Base-by-base conservation (phyloP, 2,797 vertebrate species). In the Artibeus jamaicensis region DNA sequence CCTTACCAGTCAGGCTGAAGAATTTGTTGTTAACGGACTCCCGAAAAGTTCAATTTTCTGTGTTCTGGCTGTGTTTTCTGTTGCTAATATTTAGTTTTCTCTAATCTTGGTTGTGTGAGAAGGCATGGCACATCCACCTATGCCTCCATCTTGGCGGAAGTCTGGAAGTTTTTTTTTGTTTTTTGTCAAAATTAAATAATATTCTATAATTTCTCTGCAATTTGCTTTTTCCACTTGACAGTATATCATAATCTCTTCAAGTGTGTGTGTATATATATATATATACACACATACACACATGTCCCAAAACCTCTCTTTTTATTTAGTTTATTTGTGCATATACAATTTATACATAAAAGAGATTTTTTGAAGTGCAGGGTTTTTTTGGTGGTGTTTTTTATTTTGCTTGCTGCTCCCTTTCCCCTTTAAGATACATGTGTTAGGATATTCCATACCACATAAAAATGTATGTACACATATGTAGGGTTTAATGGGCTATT, bases 191-290 rank as follows among this genome's bases (percentile, higher is more conserved):
- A 76, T 81, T 22, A 34, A 85, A 70, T 92, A 26, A 37, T 86
- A 42, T 32, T 81, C 22, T 76, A 18, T 44, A 89, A 44, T 85
- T 89, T 68, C 67, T 62, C 16, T 37, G 6, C 15, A 44, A 26
- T 79, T 94, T 94, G 44, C 29, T 77, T 42, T 65, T 95, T 83
- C 70, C 16, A 37, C 57, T 94, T 79, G 67, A 76, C 1, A 76
- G n/a, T 74, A 18, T 85, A 48, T 96, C 26, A 42, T 78, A 32
- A 53, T 90, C 34, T 83, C 59, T 95, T 19, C n/a, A 89, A 95
- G 19, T 57, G 3, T 55, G 21, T 55, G 18, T 55, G 22, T 55
- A 24, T 57, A 24, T 57, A 1, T 59, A 2, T 70, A 34, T n/a
- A 10, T 67, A 11, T 48, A 44, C 44, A 44, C 44, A 44, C 44